Conservation (phyloP, 2,888 invertebrate genomes). For the Epirrhoe alternata region DNA sequence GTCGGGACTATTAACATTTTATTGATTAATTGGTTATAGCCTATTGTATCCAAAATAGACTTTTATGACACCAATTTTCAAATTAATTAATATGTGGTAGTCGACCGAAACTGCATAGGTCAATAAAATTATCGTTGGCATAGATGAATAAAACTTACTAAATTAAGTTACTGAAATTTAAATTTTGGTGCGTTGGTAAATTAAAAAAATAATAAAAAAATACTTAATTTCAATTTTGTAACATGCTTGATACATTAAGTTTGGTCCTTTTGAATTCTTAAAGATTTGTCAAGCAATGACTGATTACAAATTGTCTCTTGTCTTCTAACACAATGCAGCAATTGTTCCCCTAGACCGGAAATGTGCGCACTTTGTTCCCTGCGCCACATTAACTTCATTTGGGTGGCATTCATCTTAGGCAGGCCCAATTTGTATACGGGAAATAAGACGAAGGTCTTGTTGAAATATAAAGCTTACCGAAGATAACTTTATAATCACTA, state of each 20-base stretch:
- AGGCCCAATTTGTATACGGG: slow-evolving; percentile 42
- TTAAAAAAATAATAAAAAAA: too few relatives aligned
- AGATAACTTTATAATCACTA: slow-evolving; percentile 14
- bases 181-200: too few relatives aligned
- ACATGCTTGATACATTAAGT: slow-evolving; percentile 38
- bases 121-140: not conserved
- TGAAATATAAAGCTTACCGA: slow-evolving; percentile 21
- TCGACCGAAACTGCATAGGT: not conserved
- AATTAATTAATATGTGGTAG: slow-evolving; percentile 14
- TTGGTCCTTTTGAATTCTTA: slow-evolving; percentile 50
- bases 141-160: not conserved
- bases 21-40: slow-evolving; percentile 25
- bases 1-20: slow-evolving; percentile 13
- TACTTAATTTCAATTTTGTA: slow-evolving; percentile 18
- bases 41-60: slow-evolving; percentile 13
- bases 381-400: slow-evolving; percentile 54
- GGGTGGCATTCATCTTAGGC: slow-evolving; percentile 44
- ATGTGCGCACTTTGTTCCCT: slow-evolving; percentile 54
- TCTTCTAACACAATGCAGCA: slow-evolving; percentile 58
- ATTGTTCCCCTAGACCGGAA: slow-evolving; percentile 61
- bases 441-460: slow-evolving; percentile 29
- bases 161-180: not conserved
- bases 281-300: slow-evolving; percentile 60
- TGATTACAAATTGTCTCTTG: slow-evolving; percentile 58
- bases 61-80: slow-evolving; percentile 26